These are phyloP conservation scores for rabbit (Oryctolagus cuniculus) DNA, from an alignment of 2,113 vertebrate species.

Conservation along the genomic window DNA sequence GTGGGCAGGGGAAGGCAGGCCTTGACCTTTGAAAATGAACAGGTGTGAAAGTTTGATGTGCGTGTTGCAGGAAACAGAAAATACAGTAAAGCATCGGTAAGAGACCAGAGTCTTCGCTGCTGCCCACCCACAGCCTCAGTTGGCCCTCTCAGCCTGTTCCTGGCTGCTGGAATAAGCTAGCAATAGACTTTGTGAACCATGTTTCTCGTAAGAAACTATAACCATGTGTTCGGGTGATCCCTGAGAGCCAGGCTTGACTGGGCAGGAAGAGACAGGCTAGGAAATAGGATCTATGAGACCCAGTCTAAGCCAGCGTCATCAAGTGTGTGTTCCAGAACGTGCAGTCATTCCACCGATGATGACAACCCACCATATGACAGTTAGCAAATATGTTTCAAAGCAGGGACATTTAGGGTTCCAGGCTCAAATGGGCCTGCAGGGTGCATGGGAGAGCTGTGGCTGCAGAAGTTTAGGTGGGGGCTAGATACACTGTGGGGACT, in stretches of 20 bases:
- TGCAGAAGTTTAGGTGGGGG: background rate
- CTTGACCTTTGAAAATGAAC: background rate
- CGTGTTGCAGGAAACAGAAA: background rate
- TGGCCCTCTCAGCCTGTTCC: background rate
- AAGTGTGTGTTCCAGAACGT: background rate
- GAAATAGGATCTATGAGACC: background rate
- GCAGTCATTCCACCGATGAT: background rate
- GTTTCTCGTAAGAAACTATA: background rate
- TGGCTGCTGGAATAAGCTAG: constrained; percentile 35
- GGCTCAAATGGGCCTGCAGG: background rate
- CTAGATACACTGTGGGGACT: background rate
- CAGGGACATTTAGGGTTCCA: background rate
- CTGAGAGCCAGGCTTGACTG: background rate
- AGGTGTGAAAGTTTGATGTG: constrained; percentile 10
- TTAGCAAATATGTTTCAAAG: background rate
- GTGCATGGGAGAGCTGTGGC: fast-evolving
- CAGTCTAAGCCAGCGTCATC: background rate
- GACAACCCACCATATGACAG: background rate
- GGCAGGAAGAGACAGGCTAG: background rate
- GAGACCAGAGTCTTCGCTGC: background rate
- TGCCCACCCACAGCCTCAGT: background rate
- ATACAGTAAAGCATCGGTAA: background rate
- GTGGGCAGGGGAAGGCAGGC: background rate
- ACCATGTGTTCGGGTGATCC: background rate
- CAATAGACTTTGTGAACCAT: background rate